Evolutionary conservation across 1,140 invertebrate species (phyloP), one percentile per base, ranked within the genome.

Genomic region (Heliconius hewitsoni): DNA sequence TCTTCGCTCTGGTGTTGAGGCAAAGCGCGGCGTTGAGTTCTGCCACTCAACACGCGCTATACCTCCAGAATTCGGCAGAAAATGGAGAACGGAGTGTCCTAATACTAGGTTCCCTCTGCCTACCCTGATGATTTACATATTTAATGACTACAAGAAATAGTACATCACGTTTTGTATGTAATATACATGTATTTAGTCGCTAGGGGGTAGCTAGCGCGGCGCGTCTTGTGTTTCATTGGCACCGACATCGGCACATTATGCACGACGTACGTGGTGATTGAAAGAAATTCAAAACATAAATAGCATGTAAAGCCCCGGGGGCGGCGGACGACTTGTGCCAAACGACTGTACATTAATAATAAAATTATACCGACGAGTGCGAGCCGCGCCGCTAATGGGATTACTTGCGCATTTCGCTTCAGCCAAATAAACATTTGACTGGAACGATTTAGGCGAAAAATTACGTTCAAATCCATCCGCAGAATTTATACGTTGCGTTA

Each of bases 341-440:
- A 79, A 79, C 74, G 78, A 79, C 78, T 79, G 78, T 72, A 72
- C 74, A 79, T 79, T 76, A 79, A 79, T 79, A 79, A 79, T 76
- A 79, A 79, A 75, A 79, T 79, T 71, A 79, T 73, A 71, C 60
- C 66, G 46, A 11, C 66, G 78, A 79, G 42, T 79, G 60, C 34
- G 78, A 79, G 73, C 78, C 30, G 70, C 60, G 55, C 50, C 76
- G 76, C 70, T 77, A 66, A 77, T 77, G 76, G 76, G 76, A 77
- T 77, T 77, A 77, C 76, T 77, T 77, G 76, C 76, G 76, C 76
- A 77, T 77, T 77, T 76, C 74, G 74, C 39, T 76, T 77, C 76
- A 72, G 66, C 76, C 70, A 77, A 77, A 77, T 72, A 77, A 77
- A 77, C 70, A 77, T 77, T 77, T 77, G 76, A 77, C 76, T 77